These are phyloP conservation scores for Tragopan temminckii DNA, from an alignment of 2,797 vertebrate species.

Conservation along the genomic window DNA sequence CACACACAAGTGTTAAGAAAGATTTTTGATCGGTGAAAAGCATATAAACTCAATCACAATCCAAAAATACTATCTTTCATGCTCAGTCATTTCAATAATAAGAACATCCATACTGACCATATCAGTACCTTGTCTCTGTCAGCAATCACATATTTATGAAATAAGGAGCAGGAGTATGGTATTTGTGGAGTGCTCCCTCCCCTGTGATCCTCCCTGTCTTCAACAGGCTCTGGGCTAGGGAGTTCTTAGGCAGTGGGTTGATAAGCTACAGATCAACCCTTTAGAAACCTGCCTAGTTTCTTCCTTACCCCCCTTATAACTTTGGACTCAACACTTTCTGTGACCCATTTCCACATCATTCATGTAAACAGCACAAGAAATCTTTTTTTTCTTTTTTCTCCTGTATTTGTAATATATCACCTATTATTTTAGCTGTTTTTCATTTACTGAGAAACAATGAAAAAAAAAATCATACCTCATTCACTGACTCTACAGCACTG, in stretches of 20 bases:
- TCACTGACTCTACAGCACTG: neutral
- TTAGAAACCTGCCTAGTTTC: neutral
- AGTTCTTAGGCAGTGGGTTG: neutral
- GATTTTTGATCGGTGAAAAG: neutral
- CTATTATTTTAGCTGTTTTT: neutral
- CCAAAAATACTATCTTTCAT: neutral
- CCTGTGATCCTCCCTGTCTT: neutral
- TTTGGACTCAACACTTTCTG: neutral
- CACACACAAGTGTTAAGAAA: rapidly evolving
- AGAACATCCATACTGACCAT: neutral
- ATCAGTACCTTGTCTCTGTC: neutral
- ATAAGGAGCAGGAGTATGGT: neutral
- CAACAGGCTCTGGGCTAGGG: neutral
- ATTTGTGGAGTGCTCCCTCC: neutral
- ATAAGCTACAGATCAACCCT: neutral
- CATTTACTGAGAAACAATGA: neutral
- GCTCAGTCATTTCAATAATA: neutral
- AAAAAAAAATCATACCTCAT: neutral
- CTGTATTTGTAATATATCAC: neutral
- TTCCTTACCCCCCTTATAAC: neutral
- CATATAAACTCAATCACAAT: neutral
- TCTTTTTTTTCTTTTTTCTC: neutral
- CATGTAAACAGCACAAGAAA: rapidly evolving
- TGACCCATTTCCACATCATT: neutral
- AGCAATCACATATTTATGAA: rapidly evolving